Conservation (phyloP, 2,113 vertebrate genomes). For the western clawed frog (Xenopus tropicalis) region DNA sequence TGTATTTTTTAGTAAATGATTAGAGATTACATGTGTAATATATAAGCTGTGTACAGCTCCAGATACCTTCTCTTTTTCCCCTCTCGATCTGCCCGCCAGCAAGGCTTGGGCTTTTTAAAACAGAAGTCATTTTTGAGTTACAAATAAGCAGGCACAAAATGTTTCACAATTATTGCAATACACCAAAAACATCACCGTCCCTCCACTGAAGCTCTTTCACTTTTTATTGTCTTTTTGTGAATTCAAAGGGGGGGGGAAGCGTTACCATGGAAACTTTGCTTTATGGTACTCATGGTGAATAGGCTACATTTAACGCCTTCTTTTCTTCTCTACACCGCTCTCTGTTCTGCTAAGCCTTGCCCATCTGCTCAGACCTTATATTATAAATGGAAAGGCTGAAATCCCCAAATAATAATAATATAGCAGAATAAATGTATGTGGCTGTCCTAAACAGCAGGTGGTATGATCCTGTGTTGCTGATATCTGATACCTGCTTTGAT, state of each 20-base stretch:
- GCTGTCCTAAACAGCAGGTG: not conserved
- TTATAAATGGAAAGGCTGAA: slow-evolving; percentile 7
- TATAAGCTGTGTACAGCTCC: not conserved
- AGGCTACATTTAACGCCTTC: slow-evolving; percentile 35
- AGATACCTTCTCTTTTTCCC: not conserved
- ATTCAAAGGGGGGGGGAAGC: slow-evolving; percentile 1
- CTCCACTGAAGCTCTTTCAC: slow-evolving; percentile 17
- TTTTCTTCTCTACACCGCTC: slow-evolving; percentile 19
- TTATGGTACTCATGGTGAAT: slow-evolving; percentile 37
- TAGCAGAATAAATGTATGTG: not conserved
- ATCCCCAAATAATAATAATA: not conserved
- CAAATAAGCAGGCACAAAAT: not conserved
- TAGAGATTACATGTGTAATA: no score
- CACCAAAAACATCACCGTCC: slow-evolving; percentile 28
- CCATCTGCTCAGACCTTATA: slow-evolving; percentile 28
- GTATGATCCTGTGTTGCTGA: not conserved
- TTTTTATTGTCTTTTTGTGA: slow-evolving; percentile 26
- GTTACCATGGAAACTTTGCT: slow-evolving; percentile 36
- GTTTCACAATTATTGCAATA: slow-evolving; percentile 22
- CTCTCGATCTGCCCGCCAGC: not conserved
- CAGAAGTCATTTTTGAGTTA: not conserved
- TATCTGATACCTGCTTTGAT: slow-evolving; percentile 1
- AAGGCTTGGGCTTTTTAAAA: not conserved
- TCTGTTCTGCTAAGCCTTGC: slow-evolving; percentile 21
- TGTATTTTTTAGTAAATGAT: no score